Evolutionary conservation across 2,113 vertebrate genomes (phyloP).

Genomic region (Cyprinus carpio): DNA sequence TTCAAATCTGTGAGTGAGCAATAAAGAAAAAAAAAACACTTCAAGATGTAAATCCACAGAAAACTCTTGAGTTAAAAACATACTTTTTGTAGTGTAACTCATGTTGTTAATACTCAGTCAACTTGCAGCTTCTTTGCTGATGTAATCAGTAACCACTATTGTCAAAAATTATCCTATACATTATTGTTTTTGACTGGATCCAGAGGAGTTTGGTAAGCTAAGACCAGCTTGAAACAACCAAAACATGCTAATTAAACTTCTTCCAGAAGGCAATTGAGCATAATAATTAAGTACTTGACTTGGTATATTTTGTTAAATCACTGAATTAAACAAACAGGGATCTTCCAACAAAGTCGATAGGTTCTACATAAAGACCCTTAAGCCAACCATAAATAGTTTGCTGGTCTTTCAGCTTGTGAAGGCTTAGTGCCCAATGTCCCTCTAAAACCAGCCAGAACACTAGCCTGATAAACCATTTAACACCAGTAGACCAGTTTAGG

Average conservation of each 20-base stretch:
- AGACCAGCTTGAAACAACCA: neutral
- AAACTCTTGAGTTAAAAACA: too few relatives aligned
- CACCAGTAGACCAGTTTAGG: neutral
- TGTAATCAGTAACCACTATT: neutral
- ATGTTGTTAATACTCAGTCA: neutral
- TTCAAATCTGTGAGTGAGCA: neutral
- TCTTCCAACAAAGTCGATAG: neutral
- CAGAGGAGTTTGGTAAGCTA: neutral
- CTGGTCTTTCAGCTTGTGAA: neutral
- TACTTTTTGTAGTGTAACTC: too few relatives aligned
- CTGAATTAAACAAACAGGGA: neutral
- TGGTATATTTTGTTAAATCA: neutral
- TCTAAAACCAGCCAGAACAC: neutral
- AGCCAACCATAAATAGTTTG: neutral
- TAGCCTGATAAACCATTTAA: neutral
- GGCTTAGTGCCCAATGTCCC: neutral
- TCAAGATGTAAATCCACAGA: too few relatives aligned
- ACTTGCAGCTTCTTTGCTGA: neutral
- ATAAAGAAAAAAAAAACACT: too few relatives aligned
- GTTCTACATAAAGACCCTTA: neutral
- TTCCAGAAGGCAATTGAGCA: neutral
- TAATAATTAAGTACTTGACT: neutral
- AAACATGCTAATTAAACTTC: neutral
- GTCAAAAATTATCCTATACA: neutral
- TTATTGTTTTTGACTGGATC: neutral